phyloP scores from a whole-genome alignment of 2,797 vertebrate genomes.

The Paedocypris micromegethes region DNA sequence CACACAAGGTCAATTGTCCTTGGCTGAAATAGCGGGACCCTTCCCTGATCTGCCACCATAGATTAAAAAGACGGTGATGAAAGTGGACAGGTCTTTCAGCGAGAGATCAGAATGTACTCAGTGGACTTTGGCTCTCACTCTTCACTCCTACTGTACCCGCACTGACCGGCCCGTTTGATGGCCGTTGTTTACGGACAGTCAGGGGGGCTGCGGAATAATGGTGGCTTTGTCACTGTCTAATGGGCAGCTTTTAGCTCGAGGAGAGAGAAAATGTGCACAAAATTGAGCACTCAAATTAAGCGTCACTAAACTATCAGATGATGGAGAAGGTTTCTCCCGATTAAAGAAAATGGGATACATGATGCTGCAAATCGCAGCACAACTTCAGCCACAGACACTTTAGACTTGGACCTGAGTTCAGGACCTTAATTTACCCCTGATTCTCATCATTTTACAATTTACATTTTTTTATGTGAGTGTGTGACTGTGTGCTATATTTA shows the following conservation, averaged over 20 bases:
- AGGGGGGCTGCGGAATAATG: slow-evolving; percentile 33
- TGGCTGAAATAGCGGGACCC: slow-evolving; percentile 61
- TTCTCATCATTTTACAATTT: too few relatives aligned
- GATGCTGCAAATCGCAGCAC: too few relatives aligned
- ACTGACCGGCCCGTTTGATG: slow-evolving; percentile 20
- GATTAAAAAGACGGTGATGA: slow-evolving; percentile 64
- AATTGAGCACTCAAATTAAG: not conserved
- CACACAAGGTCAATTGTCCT: slow-evolving; percentile 64
- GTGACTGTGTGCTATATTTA: too few relatives aligned
- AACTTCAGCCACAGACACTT: too few relatives aligned
- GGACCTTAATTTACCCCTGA: too few relatives aligned
- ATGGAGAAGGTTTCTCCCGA: not conserved
- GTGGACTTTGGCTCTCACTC: slow-evolving; percentile 51
- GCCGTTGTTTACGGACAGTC: slow-evolving; percentile 13
- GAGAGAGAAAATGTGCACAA: slow-evolving; percentile 4
- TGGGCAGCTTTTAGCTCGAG: slow-evolving; percentile 9
- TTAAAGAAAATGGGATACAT: too few relatives aligned
- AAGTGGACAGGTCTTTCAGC: slow-evolving; percentile 65
- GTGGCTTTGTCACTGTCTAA: slow-evolving; percentile 11
- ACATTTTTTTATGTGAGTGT: too few relatives aligned
- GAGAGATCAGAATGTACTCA: slow-evolving; percentile 60
- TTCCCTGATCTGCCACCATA: slow-evolving; percentile 67
- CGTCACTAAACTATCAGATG: not conserved
- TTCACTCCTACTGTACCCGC: slow-evolving; percentile 47
- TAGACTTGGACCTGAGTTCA: too few relatives aligned